phyloP scores from a whole-genome alignment of 2,888 invertebrate genomes.

The Chalcis sispes region DNA sequence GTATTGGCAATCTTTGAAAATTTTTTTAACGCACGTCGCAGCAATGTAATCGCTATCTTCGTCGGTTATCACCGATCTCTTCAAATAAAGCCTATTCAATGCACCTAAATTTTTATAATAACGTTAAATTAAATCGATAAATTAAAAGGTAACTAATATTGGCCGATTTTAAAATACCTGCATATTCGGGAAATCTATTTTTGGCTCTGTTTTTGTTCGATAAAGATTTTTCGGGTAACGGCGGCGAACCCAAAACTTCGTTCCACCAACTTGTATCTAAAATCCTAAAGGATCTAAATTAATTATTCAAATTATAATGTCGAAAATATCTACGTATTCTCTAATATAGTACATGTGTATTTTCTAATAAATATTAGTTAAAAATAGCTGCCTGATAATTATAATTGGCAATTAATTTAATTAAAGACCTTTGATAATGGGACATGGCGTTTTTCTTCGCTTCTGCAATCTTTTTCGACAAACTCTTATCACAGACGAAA shows the following conservation, averaged over 20 bases:
- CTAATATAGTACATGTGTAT: no score
- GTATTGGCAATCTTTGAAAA: conserved; percentile 71
- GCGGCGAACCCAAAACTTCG: conserved; percentile 70
- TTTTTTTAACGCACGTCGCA: conserved; percentile 74
- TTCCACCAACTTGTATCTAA: conserved; percentile 75
- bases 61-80: conserved; percentile 71
- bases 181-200: conserved; percentile 73
- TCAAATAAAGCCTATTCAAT: conserved; percentile 69
- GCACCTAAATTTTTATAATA: conserved; percentile 56
- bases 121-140: background rate
- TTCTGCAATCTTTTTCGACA: conserved; percentile 64
- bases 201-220: conserved; percentile 67
- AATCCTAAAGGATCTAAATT: conserved; percentile 60
- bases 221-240: conserved; percentile 50
- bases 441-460: conserved; percentile 65
- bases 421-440: conserved; percentile 68
- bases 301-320: background rate
- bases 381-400: no score
- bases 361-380: no score
- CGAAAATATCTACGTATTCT: no score
- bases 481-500: conserved; percentile 70
- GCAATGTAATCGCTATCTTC: conserved; percentile 76
- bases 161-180: conserved; percentile 50
- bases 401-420: background rate
- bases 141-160: background rate